Conservation (phyloP, 1,140 invertebrate genomes). For the Chrysoperla carnea region DNA sequence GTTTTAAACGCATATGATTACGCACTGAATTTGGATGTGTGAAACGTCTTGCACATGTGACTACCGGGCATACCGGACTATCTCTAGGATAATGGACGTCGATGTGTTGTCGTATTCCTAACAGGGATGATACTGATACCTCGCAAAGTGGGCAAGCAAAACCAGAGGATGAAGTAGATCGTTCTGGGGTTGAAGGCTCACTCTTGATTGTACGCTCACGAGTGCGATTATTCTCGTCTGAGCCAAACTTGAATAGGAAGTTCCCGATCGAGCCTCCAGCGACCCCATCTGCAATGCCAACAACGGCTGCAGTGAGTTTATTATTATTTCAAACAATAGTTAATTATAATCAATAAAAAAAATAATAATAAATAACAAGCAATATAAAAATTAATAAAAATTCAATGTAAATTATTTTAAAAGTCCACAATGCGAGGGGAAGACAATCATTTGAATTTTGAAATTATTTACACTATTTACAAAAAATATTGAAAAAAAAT, state of each 20-base stretch:
- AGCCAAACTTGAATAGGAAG: neutral
- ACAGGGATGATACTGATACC: slow-evolving; percentile 37
- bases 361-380: too few relatives aligned
- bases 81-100: slow-evolving; percentile 66
- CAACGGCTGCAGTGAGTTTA: slow-evolving; percentile 12
- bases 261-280: slow-evolving; percentile 3
- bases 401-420: too few relatives aligned
- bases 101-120: slow-evolving; percentile 48
- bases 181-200: slow-evolving; percentile 15
- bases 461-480: too few relatives aligned
- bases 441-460: too few relatives aligned
- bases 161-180: slow-evolving; percentile 18
- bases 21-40: slow-evolving; percentile 65
- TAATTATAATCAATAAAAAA: too few relatives aligned
- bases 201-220: slow-evolving; percentile 3
- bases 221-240: neutral
- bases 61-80: slow-evolving; percentile 58
- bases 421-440: too few relatives aligned
- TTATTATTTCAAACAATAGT: neutral
- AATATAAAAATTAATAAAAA: too few relatives aligned
- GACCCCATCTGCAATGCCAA: slow-evolving; percentile 25
- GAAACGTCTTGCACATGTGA: slow-evolving; percentile 50
- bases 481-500: too few relatives aligned
- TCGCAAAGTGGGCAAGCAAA: slow-evolving; percentile 50
- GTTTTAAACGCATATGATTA: slow-evolving; percentile 69